phyloP scores from a whole-genome alignment of 2,113 vertebrate genomes.

The Patagioenas fasciata region DNA sequence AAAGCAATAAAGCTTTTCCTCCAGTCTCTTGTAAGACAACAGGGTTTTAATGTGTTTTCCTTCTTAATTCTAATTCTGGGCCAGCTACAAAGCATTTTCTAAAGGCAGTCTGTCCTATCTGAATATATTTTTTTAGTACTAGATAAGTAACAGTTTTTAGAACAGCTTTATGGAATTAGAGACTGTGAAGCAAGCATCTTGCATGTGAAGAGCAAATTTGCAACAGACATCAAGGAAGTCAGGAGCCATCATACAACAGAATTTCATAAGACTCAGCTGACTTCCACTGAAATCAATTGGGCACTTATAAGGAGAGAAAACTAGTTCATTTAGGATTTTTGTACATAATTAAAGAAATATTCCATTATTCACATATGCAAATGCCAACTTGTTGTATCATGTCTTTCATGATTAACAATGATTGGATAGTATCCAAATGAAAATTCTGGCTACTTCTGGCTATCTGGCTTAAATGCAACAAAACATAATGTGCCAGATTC shows the following conservation, averaged over 20 bases:
- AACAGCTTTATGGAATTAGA: neutral
- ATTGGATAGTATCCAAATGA: constrained; percentile 28
- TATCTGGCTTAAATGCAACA: constrained; percentile 25
- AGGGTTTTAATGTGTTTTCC: neutral
- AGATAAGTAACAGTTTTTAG: neutral
- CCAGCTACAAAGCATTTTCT: neutral
- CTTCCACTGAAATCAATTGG: neutral
- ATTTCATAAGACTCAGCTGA: neutral
- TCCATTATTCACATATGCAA: constrained; percentile 16
- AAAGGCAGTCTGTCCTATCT: neutral
- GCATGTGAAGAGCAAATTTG: neutral
- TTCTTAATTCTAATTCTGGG: neutral
- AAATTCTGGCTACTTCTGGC: constrained; percentile 47
- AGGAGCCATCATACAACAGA: neutral
- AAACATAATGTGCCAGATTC: constrained; percentile 1
- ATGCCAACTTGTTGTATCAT: constrained; percentile 25
- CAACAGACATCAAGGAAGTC: neutral
- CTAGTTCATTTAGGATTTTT: constrained; percentile 5
- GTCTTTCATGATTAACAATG: constrained; percentile 51
- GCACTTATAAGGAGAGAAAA: neutral
- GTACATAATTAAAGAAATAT: constrained; percentile 29
- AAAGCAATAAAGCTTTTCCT: neutral
- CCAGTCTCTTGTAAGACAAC: neutral
- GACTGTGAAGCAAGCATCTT: neutral
- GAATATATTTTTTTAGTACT: neutral